phyloP scores from a whole-genome alignment of 1,140 invertebrate genomes.

The Leptinotarsa texana region DNA sequence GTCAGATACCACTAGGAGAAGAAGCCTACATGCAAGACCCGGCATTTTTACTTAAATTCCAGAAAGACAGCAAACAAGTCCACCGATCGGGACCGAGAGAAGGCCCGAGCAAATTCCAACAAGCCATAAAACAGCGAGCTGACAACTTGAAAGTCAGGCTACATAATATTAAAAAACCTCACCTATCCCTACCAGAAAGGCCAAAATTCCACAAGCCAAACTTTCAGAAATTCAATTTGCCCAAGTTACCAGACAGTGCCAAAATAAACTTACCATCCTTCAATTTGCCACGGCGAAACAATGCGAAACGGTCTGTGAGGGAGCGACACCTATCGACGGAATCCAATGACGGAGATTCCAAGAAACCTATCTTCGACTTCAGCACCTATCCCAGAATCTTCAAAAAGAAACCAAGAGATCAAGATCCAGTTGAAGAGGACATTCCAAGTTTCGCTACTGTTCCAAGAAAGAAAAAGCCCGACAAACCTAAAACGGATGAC shows the following conservation, averaged over 20 bases:
- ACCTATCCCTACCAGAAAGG: constrained; percentile 49
- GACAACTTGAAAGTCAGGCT: constrained; percentile 65
- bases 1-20: neutral
- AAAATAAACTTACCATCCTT: constrained; percentile 60
- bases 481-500: constrained; percentile 17
- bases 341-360: constrained; percentile 55
- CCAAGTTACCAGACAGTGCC: constrained; percentile 65
- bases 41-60: neutral
- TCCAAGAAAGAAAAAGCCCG: constrained; percentile 56
- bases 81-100: constrained; percentile 27
- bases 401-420: constrained; percentile 51
- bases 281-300: constrained; percentile 42
- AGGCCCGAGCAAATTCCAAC: constrained; percentile 37
- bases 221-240: constrained; percentile 64
- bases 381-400: constrained; percentile 77
- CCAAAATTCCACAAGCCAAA: constrained; percentile 49
- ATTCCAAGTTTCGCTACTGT: constrained; percentile 59
- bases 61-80: neutral
- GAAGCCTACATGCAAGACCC: neutral
- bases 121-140: constrained; percentile 60
- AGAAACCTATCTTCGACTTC: constrained; percentile 71
- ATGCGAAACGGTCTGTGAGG: constrained; percentile 39
- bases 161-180: constrained; percentile 61
- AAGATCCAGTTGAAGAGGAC: constrained; percentile 35
- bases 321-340: constrained; percentile 57